These are phyloP conservation scores for Tigriopus californicus DNA, from an alignment of 2,888 invertebrate genomes.

Conservation along the genomic window DNA sequence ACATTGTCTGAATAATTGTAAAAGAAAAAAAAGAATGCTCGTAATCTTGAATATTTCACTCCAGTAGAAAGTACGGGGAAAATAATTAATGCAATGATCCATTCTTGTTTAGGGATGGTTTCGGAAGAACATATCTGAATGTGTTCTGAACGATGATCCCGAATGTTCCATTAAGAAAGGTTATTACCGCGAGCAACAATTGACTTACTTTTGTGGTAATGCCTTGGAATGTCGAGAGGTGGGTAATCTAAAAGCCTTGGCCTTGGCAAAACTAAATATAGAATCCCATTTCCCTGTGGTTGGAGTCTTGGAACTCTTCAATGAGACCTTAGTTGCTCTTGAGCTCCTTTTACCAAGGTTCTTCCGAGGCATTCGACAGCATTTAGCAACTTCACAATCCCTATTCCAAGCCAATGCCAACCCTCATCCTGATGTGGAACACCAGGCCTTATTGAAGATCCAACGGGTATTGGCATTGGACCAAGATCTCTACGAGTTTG, in stretches of 20 bases:
- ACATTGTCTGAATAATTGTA: too few species aligned
- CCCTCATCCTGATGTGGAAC: too few species aligned
- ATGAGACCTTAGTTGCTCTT: background rate
- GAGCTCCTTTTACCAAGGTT: background rate
- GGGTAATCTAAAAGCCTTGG: background rate
- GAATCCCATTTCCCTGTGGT: background rate
- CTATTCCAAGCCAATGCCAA: background rate
- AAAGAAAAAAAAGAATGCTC: too few species aligned
- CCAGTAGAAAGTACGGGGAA: too few species aligned
- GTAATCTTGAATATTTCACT: too few species aligned
- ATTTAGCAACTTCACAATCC: background rate
- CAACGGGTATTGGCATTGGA: background rate
- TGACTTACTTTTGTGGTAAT: constrained; percentile 1
- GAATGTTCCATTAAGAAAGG: too few species aligned
- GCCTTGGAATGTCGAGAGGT: background rate
- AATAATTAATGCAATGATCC: background rate
- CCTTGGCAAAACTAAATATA: background rate
- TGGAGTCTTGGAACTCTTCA: background rate
- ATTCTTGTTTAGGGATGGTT: background rate
- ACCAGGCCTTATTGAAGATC: too few species aligned
- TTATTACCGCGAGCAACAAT: background rate
- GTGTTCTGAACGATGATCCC: background rate
- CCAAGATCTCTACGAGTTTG: background rate
- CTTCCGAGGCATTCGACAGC: background rate
- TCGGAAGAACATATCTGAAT: background rate